phyloP scores from a whole-genome alignment of 2,113 vertebrate species.

The Pyrgilauda ruficollis region DNA sequence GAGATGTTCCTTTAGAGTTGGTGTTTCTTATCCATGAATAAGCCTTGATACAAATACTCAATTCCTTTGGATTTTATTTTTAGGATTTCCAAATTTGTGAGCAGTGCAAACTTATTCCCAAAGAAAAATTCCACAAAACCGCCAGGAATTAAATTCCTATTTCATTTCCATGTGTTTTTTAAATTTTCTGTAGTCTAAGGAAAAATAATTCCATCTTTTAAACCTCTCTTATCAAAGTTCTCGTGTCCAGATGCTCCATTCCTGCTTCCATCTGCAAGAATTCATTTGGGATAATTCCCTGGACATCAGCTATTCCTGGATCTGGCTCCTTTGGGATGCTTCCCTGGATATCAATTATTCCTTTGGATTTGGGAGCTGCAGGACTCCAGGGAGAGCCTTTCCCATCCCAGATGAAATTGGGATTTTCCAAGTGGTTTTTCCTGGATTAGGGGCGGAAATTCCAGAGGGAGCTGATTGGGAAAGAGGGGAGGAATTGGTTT shows the following conservation, averaged over 20 bases:
- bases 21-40: neutral
- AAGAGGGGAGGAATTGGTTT: neutral
- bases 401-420: neutral
- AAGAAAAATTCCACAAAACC: neutral
- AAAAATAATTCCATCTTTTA: neutral
- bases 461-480: too few relatives aligned
- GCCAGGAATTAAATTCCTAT: neutral
- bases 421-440: neutral
- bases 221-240: neutral
- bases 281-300: neutral
- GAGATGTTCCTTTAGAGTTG: neutral
- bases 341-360: neutral
- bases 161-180: fast-evolving
- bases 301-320: neutral
- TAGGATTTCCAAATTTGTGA: neutral
- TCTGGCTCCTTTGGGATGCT: neutral
- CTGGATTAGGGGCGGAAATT: neutral
- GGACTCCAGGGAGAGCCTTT: neutral
- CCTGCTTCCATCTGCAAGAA: neutral
- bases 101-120: neutral
- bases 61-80: neutral
- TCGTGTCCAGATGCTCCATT: neutral
- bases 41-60: neutral
- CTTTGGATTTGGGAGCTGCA: neutral
- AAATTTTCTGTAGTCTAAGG: neutral